Base-by-base conservation (phyloP, 2,888 invertebrate species). In the Lottia scabra region DNA sequence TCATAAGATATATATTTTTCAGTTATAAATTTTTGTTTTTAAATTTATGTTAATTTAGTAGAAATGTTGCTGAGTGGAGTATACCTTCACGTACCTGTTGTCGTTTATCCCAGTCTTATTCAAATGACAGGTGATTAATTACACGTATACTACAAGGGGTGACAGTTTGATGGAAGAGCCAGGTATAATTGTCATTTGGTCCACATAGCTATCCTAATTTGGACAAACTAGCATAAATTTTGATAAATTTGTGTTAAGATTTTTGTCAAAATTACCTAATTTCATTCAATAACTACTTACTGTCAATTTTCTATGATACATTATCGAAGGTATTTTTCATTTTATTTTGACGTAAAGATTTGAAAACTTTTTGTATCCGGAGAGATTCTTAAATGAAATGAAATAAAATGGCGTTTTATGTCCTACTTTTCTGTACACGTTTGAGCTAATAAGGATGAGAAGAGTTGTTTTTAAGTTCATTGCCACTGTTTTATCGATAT, bases 231-330 rank as follows among this genome's bases (percentile, higher is more conserved):
- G 56, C 56, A 19, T 23, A 56, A 56, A 23, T 23, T 56, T 56
- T 56, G 56, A 56, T 23, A 56, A 56, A 56, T 56, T 56, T 23
- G 56, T 23, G 56, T 56, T 23, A 23, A 23, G 23, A 12, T 56
- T 56, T 56, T 12, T 0, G 56, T 19, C 10, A 23, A 56, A 15
- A 56, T 56, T 56, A 56, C 56, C 56, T 56, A 56, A 56, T 23
- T 56, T 23, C 19, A 56, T 56, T 12, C 56, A 56, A 56, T 19
- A 56, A 19, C 10, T 10, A 23, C 56, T 13, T 2, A 23, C 19
- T 56, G 56, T 56, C 56, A 56, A 56, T 56, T 56, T 56, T 56
- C 19, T 56, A 56, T 56, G 56, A 56, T 56, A 56, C 56, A 23
- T 56, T 38, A 38, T 8, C 38, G 10, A 1, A 6, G 38, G 38